Evolutionary conservation across 2,113 vertebrate genomes (phyloP).

Genomic region (Lepidiolamprologus cunningtoni): DNA sequence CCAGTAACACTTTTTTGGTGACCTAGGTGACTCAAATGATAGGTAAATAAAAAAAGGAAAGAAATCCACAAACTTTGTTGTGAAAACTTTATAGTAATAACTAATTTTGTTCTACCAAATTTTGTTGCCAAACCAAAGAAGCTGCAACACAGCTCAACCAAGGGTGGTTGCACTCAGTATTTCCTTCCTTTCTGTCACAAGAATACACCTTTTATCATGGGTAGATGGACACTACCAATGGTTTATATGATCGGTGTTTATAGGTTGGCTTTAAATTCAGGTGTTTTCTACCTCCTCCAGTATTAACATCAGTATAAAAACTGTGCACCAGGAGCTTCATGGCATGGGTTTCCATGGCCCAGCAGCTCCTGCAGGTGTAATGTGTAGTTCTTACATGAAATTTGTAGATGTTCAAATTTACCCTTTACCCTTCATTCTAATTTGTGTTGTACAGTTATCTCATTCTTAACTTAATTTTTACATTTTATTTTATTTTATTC

Average conservation of each 20-base stretch:
- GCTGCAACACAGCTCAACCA: neutral
- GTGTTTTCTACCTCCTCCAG: neutral
- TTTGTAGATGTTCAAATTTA: neutral
- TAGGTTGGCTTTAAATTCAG: neutral
- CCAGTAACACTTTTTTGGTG: neutral
- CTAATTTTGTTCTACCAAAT: neutral
- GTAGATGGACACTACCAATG: neutral
- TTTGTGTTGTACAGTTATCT: too few species aligned
- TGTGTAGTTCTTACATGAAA: neutral
- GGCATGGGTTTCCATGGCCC: neutral
- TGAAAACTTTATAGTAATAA: neutral
- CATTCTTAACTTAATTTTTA: too few species aligned
- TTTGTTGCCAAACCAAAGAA: neutral
- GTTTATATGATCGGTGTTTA: neutral
- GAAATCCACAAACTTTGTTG: neutral
- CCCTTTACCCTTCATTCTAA: too few species aligned
- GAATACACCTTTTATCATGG: neutral
- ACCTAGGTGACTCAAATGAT: neutral
- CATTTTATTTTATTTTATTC: too few species aligned
- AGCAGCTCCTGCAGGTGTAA: neutral
- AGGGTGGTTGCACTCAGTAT: neutral
- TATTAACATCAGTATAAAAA: neutral
- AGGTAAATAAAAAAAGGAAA: neutral
- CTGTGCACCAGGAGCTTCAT: neutral
- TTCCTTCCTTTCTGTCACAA: neutral